These are phyloP conservation scores for Ichneumon xanthorius DNA, from an alignment of 2,888 invertebrate species.

Conservation along the genomic window DNA sequence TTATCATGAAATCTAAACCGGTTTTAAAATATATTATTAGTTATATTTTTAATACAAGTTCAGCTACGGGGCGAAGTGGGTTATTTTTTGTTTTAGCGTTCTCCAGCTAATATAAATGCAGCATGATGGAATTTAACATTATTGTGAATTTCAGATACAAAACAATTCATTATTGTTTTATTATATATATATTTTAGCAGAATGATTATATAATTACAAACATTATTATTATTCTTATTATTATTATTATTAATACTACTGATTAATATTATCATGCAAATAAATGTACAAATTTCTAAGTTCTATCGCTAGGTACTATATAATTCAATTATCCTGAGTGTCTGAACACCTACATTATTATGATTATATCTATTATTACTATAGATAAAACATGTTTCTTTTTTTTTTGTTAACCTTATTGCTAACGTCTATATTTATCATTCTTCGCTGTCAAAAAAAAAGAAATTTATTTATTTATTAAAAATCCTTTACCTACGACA, in stretches of 20 bases:
- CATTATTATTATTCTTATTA: slow-evolving; percentile 57
- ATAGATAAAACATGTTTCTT: slow-evolving; percentile 32
- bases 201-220: slow-evolving; percentile 57
- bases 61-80: slow-evolving; percentile 30
- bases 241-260: slow-evolving; percentile 69
- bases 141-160: slow-evolving; percentile 63
- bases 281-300: slow-evolving; percentile 81
- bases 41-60: slow-evolving; percentile 25
- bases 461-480: slow-evolving; percentile 56
- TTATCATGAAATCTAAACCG: slow-evolving; percentile 18
- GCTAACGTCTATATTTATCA: slow-evolving; percentile 57
- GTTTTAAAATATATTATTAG: slow-evolving; percentile 35
- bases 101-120: slow-evolving; percentile 22
- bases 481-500: slow-evolving; percentile 38
- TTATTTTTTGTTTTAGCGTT: slow-evolving; percentile 36
- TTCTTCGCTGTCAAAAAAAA: slow-evolving; percentile 50
- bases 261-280: slow-evolving; percentile 77
- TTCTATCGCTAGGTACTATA: slow-evolving; percentile 74
- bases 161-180: slow-evolving; percentile 61
- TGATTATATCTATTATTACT: slow-evolving; percentile 43
- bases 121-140: slow-evolving; percentile 59
- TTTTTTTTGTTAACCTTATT: slow-evolving; percentile 65
- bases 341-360: slow-evolving; percentile 42
- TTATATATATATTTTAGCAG: slow-evolving; percentile 66
- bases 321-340: slow-evolving; percentile 70